These are phyloP conservation scores for Palaemon carinicauda DNA, from an alignment of 1,140 invertebrate genomes.

Conservation along the genomic window DNA sequence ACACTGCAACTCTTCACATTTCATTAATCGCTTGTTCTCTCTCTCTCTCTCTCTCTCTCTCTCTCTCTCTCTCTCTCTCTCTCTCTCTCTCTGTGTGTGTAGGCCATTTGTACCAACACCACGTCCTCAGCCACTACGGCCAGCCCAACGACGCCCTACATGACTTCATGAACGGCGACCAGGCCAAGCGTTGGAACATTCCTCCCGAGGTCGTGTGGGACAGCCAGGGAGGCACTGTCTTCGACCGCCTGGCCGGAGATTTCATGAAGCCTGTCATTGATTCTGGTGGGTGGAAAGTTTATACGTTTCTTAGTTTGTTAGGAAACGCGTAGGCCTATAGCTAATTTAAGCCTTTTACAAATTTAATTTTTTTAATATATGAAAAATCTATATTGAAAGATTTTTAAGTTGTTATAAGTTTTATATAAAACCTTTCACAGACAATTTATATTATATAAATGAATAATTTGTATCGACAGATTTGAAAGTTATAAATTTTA, in stretches of 20 bases:
- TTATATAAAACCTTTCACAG: no score
- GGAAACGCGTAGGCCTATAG: not conserved
- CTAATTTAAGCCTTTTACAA: no score
- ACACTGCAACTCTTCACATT: no score
- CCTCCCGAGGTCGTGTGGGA: slow-evolving; percentile 74
- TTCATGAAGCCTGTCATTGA: slow-evolving; percentile 86
- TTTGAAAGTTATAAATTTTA: no score
- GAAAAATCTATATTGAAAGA: no score
- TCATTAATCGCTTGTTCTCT: no score
- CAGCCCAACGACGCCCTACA: slow-evolving; percentile 63
- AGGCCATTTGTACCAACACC: slow-evolving; percentile 47
- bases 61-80: not conserved
- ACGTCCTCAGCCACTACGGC: slow-evolving; percentile 6
- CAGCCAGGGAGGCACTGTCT: slow-evolving; percentile 71
- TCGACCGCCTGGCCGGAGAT: slow-evolving; percentile 72
- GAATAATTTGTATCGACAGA: no score
- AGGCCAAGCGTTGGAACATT: slow-evolving; percentile 70
- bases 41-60: no score
- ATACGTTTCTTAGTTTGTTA: not conserved
- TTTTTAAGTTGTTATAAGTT: no score
- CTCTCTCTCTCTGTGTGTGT: not conserved
- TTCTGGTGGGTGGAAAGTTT: slow-evolving; percentile 71
- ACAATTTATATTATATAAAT: no score
- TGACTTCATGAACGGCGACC: slow-evolving; percentile 79
- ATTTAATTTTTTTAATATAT: no score